Evolutionary conservation across 1,140 invertebrate species (phyloP), one percentile per base, ranked within the genome.

Genomic region (Drosophila sucinea): DNA sequence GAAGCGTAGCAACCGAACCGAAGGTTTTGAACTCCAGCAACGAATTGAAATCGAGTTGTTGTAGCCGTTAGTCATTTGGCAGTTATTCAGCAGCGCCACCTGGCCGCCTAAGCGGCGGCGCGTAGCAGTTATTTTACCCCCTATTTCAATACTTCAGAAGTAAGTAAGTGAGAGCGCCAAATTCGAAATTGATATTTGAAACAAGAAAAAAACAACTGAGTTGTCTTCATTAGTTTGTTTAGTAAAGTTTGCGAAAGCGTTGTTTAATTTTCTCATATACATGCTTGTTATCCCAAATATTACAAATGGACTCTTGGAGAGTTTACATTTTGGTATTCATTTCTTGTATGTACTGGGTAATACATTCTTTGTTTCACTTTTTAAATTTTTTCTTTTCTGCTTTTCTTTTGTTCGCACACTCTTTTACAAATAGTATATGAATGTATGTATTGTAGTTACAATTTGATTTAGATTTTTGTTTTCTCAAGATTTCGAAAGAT

Each of bases 231-330:
- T 4, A 38, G 17, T 33, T 58, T 73, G 71, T 73, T 75, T 75
- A 76, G 73, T 77, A 75, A 77, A 77, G 73, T 77, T 3, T 76
- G 73, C 73, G 73, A 77, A 77, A 77, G 73, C 73, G 72, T 77
- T 77, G 72, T 76, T 62, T 61, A 73, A 70, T 73, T 23, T 32
- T 56, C 30, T 32, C 30, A 32, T 56, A 32, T 75, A 75, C 76
- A 75, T 76, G 75, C 65, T 74, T 66, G 58, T 69, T 75, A 40
- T 11, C 1, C 38, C 72, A 30, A 30, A 62, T 75, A 67, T 75
- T 77, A 75, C 72, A 77, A 75, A 75, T 75, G 72, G 65, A 76
- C 73, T 76, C 73, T 76, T 76, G 71, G 57, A 76, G 73, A 75
- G 73, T 76, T 75, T 41, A 4, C 40, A 41, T 27, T 41, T 38